These are phyloP conservation scores for Chamaetylas fuelleborni DNA, from an alignment of 2,113 vertebrate genomes.

Conservation along the genomic window DNA sequence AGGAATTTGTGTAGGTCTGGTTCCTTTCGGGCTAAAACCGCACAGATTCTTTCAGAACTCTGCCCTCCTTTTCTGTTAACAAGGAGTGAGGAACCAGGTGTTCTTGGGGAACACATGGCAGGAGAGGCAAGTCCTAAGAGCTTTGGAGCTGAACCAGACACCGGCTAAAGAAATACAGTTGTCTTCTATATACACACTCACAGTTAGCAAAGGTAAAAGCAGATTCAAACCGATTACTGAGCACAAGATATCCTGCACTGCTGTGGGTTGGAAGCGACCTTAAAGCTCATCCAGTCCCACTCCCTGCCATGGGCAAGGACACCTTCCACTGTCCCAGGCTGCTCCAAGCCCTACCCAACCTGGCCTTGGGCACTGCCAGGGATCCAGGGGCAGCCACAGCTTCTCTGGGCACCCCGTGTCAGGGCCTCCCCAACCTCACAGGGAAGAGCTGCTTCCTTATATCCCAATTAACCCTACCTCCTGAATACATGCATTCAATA, in stretches of 20 bases:
- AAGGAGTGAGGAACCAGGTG: background rate
- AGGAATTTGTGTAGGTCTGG: background rate
- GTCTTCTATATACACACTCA: background rate
- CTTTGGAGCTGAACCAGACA: background rate
- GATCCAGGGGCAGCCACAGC: background rate
- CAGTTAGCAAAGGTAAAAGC: background rate
- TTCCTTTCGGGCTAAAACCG: background rate
- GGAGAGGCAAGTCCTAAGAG: background rate
- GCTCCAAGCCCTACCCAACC: accelerated
- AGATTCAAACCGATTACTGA: accelerated
- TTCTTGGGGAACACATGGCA: background rate
- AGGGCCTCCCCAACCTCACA: background rate
- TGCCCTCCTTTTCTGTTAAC: background rate
- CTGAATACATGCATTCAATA: background rate
- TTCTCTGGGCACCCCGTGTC: background rate
- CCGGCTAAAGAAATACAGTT: background rate
- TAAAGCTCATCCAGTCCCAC: background rate
- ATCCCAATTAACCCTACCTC: background rate
- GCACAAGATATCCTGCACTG: background rate
- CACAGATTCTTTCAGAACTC: background rate
- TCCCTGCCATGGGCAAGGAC: background rate
- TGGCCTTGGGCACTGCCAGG: background rate
- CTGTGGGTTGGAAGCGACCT: background rate
- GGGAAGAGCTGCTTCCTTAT: background rate
- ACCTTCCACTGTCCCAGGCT: accelerated